A percentile compares a stretch with the other conserved stretches of the same genome.
phyloP scores from a whole-genome alignment of 2,888 invertebrate genomes.

The Caenorhabditis sp. region DNA sequence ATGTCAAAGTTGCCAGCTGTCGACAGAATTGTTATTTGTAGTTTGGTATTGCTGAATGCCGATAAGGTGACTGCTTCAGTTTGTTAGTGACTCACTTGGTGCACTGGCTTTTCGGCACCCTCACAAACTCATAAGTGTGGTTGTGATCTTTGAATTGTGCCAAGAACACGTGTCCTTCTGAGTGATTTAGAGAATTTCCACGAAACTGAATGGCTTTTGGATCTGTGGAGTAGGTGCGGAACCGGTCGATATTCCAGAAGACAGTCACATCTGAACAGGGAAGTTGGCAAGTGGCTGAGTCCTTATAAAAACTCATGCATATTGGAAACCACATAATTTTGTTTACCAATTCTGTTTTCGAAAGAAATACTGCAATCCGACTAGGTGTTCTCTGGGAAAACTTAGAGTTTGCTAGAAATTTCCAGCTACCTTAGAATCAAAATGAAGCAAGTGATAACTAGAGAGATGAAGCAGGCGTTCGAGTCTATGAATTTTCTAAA shows the following conservation, averaged over 20 bases:
- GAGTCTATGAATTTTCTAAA: no score
- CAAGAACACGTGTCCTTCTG: background rate
- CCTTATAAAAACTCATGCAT: no score
- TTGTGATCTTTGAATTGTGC: slow-evolving; percentile 51
- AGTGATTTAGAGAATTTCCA: background rate
- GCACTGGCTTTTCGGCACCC: slow-evolving; percentile 27
- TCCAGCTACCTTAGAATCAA: no score
- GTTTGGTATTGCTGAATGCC: slow-evolving; percentile 51
- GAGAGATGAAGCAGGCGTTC: background rate
- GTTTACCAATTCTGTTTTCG: background rate
- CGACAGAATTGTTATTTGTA: slow-evolving; percentile 61
- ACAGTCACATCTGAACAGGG: slow-evolving; percentile 29
- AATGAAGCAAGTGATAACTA: no score
- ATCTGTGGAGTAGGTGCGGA: slow-evolving; percentile 19
- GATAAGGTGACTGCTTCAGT: background rate
- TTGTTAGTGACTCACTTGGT: slow-evolving; percentile 24
- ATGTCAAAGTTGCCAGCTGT: slow-evolving; percentile 55
- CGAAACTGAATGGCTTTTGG: slow-evolving; percentile 5
- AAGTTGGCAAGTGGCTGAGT: no score
- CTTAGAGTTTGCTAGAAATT: background rate
- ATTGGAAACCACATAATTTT: no score
- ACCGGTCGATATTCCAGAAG: slow-evolving; percentile 32
- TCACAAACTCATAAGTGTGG: slow-evolving; percentile 46
- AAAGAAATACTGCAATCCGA: background rate
- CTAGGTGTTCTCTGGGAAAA: background rate